These are phyloP conservation scores for Macrostomum cliftonense DNA, from an alignment of 2,888 invertebrate genomes.

Conservation along the genomic window DNA sequence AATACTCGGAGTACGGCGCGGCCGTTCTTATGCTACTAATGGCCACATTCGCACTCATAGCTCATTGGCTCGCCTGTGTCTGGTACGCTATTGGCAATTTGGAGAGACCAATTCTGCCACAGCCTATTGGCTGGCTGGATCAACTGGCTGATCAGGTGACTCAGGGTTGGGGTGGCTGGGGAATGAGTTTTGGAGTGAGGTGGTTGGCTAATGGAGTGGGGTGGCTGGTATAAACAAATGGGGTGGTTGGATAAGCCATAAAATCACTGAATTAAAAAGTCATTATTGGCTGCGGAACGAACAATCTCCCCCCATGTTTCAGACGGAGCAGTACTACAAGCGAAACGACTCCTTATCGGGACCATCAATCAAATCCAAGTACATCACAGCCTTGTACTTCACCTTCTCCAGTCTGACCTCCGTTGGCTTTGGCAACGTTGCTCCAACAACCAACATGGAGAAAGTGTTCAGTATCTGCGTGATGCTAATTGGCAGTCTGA, in stretches of 20 bases:
- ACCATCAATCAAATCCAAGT: slow-evolving; percentile 45
- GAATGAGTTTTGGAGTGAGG: too few relatives aligned
- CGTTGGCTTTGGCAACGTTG: slow-evolving; percentile 97
- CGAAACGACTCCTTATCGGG: slow-evolving; percentile 48
- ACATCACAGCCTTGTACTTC: slow-evolving; percentile 93
- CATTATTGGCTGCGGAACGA: too few relatives aligned
- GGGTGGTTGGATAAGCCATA: too few relatives aligned
- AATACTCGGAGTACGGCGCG: slow-evolving; percentile 96
- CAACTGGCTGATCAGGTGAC: slow-evolving; percentile 52
- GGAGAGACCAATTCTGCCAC: slow-evolving; percentile 49
- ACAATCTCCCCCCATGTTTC: too few relatives aligned
- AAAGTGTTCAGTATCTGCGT: slow-evolving; percentile 98
- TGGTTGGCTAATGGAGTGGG: too few relatives aligned
- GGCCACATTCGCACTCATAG: slow-evolving; percentile 98
- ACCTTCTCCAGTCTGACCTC: slow-evolving; percentile 99
- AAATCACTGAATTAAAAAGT: too few relatives aligned
- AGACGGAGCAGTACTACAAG: slow-evolving; percentile 65
- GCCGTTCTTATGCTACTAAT: slow-evolving; percentile 83
- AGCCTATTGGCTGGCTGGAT: slow-evolving; percentile 87
- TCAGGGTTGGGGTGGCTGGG: too few relatives aligned
- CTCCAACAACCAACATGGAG: slow-evolving; percentile 73
- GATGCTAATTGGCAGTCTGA: slow-evolving; percentile 63
- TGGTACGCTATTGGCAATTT: slow-evolving; percentile 76
- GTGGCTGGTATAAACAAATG: too few relatives aligned
- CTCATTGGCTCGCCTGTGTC: slow-evolving; percentile 94